phyloP scores from a whole-genome alignment of 2,113 vertebrate species.

The Zosterops pallidus region DNA sequence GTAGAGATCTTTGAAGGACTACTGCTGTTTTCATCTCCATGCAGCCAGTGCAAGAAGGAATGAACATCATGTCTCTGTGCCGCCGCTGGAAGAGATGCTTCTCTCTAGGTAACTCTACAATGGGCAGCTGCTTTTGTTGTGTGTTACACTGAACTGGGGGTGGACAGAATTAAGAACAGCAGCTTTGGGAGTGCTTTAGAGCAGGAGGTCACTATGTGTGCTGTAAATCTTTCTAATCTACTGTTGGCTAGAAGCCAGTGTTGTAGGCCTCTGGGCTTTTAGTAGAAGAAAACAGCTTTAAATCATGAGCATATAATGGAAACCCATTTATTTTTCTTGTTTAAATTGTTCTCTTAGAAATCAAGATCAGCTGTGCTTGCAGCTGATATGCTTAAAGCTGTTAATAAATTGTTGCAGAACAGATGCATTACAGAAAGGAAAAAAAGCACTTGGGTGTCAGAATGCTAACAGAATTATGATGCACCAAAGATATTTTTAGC shows the following conservation, averaged over 20 bases:
- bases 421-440: background rate
- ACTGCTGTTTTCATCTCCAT: background rate
- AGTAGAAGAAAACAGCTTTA: background rate
- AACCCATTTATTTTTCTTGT: background rate
- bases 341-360: conserved; percentile 45
- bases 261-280: background rate
- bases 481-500: conserved; percentile 7
- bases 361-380: conserved; percentile 43
- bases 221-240: conserved; percentile 31
- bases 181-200: background rate
- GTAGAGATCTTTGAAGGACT: conserved; percentile 10
- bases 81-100: conserved; percentile 41
- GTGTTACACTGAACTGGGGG: background rate
- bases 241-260: background rate
- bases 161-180: background rate
- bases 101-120: conserved; percentile 63
- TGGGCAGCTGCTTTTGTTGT: background rate
- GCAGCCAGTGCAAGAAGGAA: background rate
- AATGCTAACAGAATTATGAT: conserved; percentile 28
- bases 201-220: background rate
- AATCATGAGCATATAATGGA: background rate
- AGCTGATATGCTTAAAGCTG: conserved; percentile 29
- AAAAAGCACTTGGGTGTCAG: background rate
- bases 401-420: conserved; percentile 25
- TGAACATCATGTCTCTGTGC: conserved; percentile 8